A percentile compares a stretch with the other conserved stretches of the same genome.
phyloP scores from a whole-genome alignment of 2,113 vertebrate genomes.

The Leptocoma aspasia region DNA sequence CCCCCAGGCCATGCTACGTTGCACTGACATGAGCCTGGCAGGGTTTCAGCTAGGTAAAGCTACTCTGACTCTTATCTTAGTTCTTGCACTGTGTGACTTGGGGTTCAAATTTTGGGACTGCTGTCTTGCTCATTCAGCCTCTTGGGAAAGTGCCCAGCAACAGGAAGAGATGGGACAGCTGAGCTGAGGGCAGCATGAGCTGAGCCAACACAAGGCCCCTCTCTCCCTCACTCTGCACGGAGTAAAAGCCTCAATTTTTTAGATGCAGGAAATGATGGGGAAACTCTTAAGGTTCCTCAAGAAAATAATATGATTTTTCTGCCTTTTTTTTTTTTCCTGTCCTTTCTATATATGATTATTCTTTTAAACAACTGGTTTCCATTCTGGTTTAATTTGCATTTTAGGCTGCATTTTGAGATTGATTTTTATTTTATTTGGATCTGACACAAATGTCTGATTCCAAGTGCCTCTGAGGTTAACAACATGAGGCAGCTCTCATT shows the following conservation, averaged over 20 bases:
- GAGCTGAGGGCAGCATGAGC: background rate
- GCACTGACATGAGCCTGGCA: background rate
- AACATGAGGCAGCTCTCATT: constrained; percentile 7
- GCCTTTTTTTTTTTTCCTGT: background rate
- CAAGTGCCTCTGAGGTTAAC: constrained; percentile 14
- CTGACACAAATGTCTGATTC: background rate
- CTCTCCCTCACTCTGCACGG: rapidly evolving
- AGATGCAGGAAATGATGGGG: background rate
- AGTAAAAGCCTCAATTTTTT: background rate
- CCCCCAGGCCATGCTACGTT: background rate
- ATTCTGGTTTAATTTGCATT: constrained; percentile 24
- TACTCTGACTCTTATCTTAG: background rate
- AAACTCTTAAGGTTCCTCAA: background rate
- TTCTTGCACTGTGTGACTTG: background rate
- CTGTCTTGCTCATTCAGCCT: background rate
- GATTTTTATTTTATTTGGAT: constrained; percentile 6
- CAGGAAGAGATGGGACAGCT: background rate
- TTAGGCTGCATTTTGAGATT: background rate
- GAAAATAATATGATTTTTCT: background rate
- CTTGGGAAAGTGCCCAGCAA: background rate
- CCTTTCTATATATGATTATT: background rate
- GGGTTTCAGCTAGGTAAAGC: background rate
- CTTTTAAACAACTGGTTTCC: constrained; percentile 2
- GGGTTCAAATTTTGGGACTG: background rate
- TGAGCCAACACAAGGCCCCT: background rate